These are phyloP conservation scores for Pseudomyrmex concolor DNA, from an alignment of 1,140 invertebrate genomes.

Conservation along the genomic window DNA sequence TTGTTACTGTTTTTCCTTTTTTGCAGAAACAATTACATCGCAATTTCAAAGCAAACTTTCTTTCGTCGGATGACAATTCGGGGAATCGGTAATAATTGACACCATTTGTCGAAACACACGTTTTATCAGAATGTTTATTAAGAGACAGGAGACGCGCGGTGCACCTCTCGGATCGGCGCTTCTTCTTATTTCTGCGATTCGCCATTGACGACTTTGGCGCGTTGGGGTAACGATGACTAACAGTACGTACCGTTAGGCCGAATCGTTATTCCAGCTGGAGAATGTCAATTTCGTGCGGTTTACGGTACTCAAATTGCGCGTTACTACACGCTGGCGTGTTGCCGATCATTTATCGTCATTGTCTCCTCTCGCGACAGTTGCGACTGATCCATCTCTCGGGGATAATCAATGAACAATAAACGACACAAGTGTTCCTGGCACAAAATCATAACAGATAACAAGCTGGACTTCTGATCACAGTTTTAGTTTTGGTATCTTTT, in stretches of 20 bases:
- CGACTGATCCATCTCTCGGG: background rate
- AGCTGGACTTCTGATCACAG: too few relatives aligned
- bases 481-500: too few relatives aligned
- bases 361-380: constrained; percentile 27
- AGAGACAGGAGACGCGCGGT: background rate
- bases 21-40: background rate
- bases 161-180: too few relatives aligned
- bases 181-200: background rate
- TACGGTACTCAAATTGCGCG: constrained; percentile 81
- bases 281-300: constrained; percentile 82
- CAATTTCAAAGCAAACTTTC: background rate
- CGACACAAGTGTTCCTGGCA: too few relatives aligned
- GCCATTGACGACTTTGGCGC: constrained; percentile 67
- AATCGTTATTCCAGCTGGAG: constrained; percentile 79
- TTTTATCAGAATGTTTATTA: background rate
- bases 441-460: too few relatives aligned
- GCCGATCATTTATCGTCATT: constrained; percentile 53
- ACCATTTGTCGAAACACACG: too few relatives aligned
- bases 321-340: constrained; percentile 69
- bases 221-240: constrained; percentile 78
- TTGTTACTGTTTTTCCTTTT: background rate
- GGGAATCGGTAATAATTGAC: background rate
- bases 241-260: constrained; percentile 79
- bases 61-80: background rate
- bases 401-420: constrained; percentile 22